Percentiles rank a stretch among this genome's conserved stretches.
Evolutionary conservation across 2,113 vertebrate species (phyloP).

Genomic region (Spermophilus dauricus): DNA sequence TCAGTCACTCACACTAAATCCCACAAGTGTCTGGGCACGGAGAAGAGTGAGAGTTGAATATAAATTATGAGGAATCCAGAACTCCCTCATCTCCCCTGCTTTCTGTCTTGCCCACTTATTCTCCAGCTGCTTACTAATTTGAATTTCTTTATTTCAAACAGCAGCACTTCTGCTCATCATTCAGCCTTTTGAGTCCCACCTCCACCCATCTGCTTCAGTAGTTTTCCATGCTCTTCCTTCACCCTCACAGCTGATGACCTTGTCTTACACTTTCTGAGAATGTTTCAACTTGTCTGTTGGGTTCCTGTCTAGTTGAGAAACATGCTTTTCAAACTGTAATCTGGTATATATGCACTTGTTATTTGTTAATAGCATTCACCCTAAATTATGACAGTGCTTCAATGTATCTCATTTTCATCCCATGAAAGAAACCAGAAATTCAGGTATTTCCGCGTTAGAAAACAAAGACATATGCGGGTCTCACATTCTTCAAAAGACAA

Average conservation of each 20-base stretch:
- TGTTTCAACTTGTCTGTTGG: background rate
- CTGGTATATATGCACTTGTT: background rate
- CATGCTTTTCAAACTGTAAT: background rate
- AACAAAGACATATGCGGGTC: background rate
- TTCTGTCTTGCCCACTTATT: background rate
- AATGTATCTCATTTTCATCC: background rate
- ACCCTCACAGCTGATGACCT: background rate
- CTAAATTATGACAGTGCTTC: background rate
- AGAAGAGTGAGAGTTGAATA: background rate
- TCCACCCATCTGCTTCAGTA: background rate
- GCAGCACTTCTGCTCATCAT: background rate
- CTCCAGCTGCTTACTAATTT: background rate
- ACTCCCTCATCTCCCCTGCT: background rate
- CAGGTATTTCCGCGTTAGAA: slow-evolving; percentile 13
- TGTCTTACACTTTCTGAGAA: background rate
- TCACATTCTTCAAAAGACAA: slow-evolving; percentile 2
- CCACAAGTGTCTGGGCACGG: background rate
- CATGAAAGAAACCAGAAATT: background rate
- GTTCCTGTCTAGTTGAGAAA: background rate
- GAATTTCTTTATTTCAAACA: background rate
- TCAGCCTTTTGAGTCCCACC: background rate
- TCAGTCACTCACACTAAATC: background rate
- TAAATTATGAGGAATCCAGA: background rate
- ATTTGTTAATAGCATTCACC: background rate
- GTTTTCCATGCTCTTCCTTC: background rate